Evolutionary conservation across 2,797 vertebrate genomes (phyloP).

Genomic region (Liasis olivaceus): DNA sequence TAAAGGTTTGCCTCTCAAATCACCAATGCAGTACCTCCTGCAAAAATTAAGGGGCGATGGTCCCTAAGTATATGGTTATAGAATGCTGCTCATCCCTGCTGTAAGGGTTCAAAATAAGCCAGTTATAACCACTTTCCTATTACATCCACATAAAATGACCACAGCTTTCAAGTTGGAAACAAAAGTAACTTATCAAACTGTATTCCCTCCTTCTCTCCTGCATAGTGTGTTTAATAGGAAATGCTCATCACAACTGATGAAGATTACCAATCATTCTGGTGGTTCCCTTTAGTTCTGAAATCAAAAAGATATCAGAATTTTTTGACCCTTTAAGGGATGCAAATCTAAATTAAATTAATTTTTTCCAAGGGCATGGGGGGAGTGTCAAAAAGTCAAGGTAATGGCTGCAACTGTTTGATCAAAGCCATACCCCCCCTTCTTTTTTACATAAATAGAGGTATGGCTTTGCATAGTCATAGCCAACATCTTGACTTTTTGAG

Average conservation of each 20-base stretch:
- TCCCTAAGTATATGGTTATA: neutral
- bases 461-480: neutral
- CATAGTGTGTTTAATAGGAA: fast-evolving
- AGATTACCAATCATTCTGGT: neutral
- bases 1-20: neutral
- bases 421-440: neutral
- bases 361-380: neutral
- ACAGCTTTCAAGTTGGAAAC: neutral
- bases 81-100: neutral
- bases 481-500: neutral
- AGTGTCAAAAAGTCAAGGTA: neutral
- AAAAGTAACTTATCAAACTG: neutral
- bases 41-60: neutral
- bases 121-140: no score
- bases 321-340: neutral
- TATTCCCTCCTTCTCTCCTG: neutral
- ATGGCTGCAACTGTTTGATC: neutral
- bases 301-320: neutral
- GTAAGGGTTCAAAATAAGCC: fast-evolving
- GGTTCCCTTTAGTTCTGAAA: neutral
- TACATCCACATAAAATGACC: fast-evolving
- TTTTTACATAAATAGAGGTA: neutral
- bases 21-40: neutral
- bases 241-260: neutral
- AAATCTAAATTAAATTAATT: neutral